Evolutionary conservation across 2,888 invertebrate genomes (phyloP), one percentile per base, ranked within the genome.

Genomic region (Ophioninae sp.): DNA sequence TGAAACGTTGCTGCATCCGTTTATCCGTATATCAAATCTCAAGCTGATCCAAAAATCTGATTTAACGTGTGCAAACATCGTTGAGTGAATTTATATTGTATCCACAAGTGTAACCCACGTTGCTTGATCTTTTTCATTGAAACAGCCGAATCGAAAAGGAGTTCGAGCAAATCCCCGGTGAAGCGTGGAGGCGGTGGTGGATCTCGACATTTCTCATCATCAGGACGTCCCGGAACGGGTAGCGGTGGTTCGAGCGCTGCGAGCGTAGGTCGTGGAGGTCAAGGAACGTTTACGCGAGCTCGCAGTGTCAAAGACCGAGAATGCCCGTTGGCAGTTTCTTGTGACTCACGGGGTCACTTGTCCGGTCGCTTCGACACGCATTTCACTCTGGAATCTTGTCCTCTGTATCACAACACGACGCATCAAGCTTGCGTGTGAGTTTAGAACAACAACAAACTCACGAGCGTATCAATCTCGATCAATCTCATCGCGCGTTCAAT

Each of bases 311-410:
- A 96, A 88, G 96, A 97, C 88, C 94, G 96, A 69, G 95, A 95
- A 84, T 98, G 98, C 92, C 98, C 98, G 0, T 94, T 98, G 10
- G 96, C 97, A 74, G 96, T 94, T 7, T 94, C 97, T 77, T 99
- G 98, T 91, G 97, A 98, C 91, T 98, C 98, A 0, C 94, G 94
- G 1, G 98, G 98, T 69, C 98, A 98, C 93, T 93, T 98, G 7
- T 96, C 97, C 83, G 98, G 98, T 13, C 95, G 95, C 89, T 94
- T 95, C 84, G 95, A 96, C 5, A 95, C 95, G 39, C 99, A 99
- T 93, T 97, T 98, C 92, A 97, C 98, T 1, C 94, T 97, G 84
- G 97, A 98, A 92, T 97, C 98, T 30, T 99, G 99, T 90, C 99
- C 99, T 1, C 91, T 96, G 76, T 99, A 97, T 93, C 99, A 99